Percentiles rank a stretch among this genome's conserved stretches.
These are phyloP conservation scores for Hypocryptadius cinnamomeus DNA, from an alignment of 2,113 vertebrate genomes.

Conservation along the genomic window DNA sequence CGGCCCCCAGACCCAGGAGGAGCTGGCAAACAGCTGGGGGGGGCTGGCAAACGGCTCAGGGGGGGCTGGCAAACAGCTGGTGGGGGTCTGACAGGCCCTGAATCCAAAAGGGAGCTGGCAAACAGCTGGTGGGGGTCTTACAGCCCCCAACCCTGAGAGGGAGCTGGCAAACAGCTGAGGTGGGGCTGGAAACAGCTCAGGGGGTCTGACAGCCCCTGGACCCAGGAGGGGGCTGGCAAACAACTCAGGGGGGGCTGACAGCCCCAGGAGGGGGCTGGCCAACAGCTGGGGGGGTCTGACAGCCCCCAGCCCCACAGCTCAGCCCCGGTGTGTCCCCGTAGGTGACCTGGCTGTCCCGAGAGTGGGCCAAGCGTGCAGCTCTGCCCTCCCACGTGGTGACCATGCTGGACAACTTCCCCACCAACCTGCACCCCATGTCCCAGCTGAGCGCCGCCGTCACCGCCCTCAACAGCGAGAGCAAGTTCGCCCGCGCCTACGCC, in stretches of 20 bases:
- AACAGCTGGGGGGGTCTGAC: accelerated
- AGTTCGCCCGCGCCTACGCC: conserved; percentile 88
- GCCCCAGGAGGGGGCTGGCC: too few relatives aligned
- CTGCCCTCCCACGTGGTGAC: conserved; percentile 97
- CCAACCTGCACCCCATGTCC: conserved; percentile 96
- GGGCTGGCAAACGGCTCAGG: accelerated
- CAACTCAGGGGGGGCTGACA: too few relatives aligned
- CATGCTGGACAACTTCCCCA: conserved; percentile 98
- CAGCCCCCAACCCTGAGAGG: too few relatives aligned
- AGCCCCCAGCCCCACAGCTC: neutral
- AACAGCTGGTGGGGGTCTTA: accelerated
- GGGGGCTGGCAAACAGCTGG: too few relatives aligned
- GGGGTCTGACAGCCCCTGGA: accelerated
- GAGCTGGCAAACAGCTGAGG: too few relatives aligned
- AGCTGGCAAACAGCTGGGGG: neutral
- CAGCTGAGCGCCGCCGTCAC: conserved; percentile 94
- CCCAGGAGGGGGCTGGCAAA: accelerated
- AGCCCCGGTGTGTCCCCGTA: neutral
- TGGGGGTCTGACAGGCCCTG: neutral
- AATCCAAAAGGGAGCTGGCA: too few relatives aligned
- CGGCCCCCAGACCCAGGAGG: neutral
- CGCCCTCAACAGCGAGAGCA: conserved; percentile 96
- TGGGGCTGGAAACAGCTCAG: too few relatives aligned
- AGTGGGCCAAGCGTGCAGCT: conserved; percentile 93
- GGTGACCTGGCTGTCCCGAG: conserved; percentile 90